These are phyloP conservation scores for Tokudaia tokunoshimensis DNA, from an alignment of 2,797 vertebrate species.

Conservation along the genomic window DNA sequence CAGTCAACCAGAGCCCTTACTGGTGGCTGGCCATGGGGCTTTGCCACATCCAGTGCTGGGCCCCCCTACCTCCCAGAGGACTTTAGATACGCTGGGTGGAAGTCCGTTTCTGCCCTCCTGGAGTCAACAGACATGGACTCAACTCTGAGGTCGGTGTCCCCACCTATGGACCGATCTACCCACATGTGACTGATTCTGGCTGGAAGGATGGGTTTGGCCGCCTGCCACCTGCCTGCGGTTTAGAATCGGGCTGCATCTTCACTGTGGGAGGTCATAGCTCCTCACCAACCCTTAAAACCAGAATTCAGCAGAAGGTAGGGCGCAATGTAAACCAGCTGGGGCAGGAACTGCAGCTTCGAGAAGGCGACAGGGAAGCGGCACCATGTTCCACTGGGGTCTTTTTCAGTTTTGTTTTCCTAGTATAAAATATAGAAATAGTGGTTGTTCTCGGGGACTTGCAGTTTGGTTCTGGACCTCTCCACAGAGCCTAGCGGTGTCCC, in stretches of 20 bases:
- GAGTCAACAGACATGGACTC: neutral
- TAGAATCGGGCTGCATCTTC: neutral
- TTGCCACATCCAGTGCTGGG: neutral
- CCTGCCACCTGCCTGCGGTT: neutral
- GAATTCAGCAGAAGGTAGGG: conserved; percentile 65
- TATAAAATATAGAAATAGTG: conserved; percentile 79
- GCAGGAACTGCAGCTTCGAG: conserved; percentile 62
- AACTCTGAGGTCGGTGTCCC: neutral
- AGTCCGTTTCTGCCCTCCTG: neutral
- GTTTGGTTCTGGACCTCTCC: conserved; percentile 66
- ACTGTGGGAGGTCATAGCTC: conserved; percentile 21
- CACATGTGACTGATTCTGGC: neutral
- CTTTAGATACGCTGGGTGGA: neutral
- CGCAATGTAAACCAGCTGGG: conserved; percentile 59
- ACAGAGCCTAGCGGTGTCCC: conserved; percentile 65
- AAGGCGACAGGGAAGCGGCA: conserved; percentile 83
- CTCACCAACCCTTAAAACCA: conserved; percentile 2
- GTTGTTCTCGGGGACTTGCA: conserved; percentile 55
- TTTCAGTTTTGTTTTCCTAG: conserved; percentile 77
- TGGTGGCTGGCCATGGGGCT: neutral
- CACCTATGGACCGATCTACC: neutral
- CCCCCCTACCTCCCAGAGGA: neutral
- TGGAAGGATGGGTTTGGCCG: neutral
- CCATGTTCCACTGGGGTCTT: conserved; percentile 78
- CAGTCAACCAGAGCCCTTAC: neutral